Base-by-base conservation (phyloP, 92 coral and sea anemone species). In the Ricordea florida region DNA sequence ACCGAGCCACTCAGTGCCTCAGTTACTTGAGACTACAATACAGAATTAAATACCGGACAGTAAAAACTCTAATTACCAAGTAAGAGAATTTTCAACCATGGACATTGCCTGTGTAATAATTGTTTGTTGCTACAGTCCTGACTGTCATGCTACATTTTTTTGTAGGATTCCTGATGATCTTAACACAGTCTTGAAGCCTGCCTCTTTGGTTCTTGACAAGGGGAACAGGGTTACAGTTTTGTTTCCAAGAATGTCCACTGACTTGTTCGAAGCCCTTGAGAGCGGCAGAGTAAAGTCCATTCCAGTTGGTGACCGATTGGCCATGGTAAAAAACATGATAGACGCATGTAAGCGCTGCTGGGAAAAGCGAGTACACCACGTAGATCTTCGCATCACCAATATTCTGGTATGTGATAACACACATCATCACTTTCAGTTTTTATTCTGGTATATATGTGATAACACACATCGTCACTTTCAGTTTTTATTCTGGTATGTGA, bases 381-480 rank as follows among this genome's bases (percentile, higher is more conserved):
- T 87, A 20, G 92, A 87, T 40, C 79, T 75, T 22, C 72, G 92
- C 68, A 62, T 73, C 33, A 67, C 92, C 48, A 87, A 87, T 57
- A 72, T 87, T 30, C 46, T 74, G 87, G 92, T 84, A 62, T 10
- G 25, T 57, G n/a, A n/a, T n/a, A n/a, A n/a, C n/a, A n/a, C n/a
- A n/a, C n/a, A n/a, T n/a, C n/a, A n/a, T n/a, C n/a, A n/a, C n/a
- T n/a, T n/a, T n/a, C n/a, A n/a, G n/a, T n/a, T n/a, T n/a, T n/a
- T n/a, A n/a, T n/a, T n/a, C n/a, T n/a, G n/a, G 92, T 84, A 62
- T n/a, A n/a, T n/a, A n/a, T 10, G 25, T 57, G n/a, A n/a, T n/a
- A n/a, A n/a, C n/a, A n/a, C n/a, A n/a, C n/a, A n/a, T n/a, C n/a
- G n/a, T n/a, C n/a, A n/a, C n/a, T n/a, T n/a, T n/a, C n/a, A n/a